Evolutionary conservation across 2,113 vertebrate species (phyloP).

Genomic region (Thunnus thynnus): DNA sequence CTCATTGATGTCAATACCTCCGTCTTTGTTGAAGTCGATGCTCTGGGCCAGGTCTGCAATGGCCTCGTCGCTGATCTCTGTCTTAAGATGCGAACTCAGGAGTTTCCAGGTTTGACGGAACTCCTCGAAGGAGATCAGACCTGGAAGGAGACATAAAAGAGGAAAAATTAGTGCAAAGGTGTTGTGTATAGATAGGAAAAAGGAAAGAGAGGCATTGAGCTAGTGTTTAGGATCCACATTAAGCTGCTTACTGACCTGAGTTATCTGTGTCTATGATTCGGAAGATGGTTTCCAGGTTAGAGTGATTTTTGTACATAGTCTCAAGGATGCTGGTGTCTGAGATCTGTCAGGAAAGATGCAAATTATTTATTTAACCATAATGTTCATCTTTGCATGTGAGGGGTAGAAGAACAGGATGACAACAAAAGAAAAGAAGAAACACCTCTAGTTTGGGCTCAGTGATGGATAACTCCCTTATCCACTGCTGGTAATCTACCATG

Average conservation of each 20-base stretch:
- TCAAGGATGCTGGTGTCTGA: slow-evolving; percentile 91
- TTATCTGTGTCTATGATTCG: slow-evolving; percentile 94
- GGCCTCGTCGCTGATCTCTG: slow-evolving; percentile 86
- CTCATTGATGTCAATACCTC: slow-evolving; percentile 96
- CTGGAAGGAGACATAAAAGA: slow-evolving; percentile 72
- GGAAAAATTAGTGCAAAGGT: neutral
- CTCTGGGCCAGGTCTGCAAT: slow-evolving; percentile 90
- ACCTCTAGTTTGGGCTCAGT: slow-evolving; percentile 80
- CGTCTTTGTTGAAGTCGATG: slow-evolving; percentile 97
- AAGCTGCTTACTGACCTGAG: slow-evolving; percentile 86
- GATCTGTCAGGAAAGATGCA: slow-evolving; percentile 77
- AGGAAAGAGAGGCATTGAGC: neutral
- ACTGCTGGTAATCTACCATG: slow-evolving; percentile 80
- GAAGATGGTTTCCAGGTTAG: slow-evolving; percentile 95
- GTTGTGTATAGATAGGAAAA: neutral
- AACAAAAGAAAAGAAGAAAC: neutral
- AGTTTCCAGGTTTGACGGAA: slow-evolving; percentile 94
- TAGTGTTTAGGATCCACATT: neutral
- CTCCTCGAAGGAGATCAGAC: slow-evolving; percentile 93
- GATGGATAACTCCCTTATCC: slow-evolving; percentile 81
- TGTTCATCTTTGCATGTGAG: neutral
- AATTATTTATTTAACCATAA: no score
- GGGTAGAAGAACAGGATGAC: no score
- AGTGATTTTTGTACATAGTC: slow-evolving; percentile 93
- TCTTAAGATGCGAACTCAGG: slow-evolving; percentile 91